Base-by-base conservation (phyloP, 1,140 invertebrate species). In the Caenorhabditis briggsae region DNA sequence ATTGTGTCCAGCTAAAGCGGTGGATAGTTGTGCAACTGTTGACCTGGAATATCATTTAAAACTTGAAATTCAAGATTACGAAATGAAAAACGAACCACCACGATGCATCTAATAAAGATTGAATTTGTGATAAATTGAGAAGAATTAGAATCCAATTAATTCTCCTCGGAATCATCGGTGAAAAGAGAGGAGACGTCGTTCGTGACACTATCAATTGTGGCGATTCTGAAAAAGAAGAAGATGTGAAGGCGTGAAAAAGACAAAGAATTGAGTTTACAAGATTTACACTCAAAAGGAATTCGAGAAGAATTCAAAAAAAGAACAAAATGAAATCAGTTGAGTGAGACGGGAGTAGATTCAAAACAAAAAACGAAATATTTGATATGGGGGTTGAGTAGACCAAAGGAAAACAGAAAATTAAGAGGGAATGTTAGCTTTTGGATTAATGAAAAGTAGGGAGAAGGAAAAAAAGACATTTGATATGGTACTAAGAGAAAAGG, bases 11-110 rank as follows among this genome's bases (percentile, higher is more conserved):
- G 86, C 65, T 82, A 84, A 64, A 64, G 82, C 59, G 41, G 82
- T 87, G 5, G 86, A 87, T 16, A 87, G 48, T 64, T 87, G 86
- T 23, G 86, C 86, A 53, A 87, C 82, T 84, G 86, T 87, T 48
- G 86, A 87, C 86, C 86, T 87, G 59, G 7, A 70, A 48, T 43
- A 8, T 82, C 11, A 78, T 56, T 25, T 41, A 58, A 58, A 56
- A 56, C 5, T 11, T 83, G 8, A 41, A 25, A 41, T 55, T 58
- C 20, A 48, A 41, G 16, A 55, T 33, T 33, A 3, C 33, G 33
- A 33, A 74, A 56, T 5, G 18, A 70, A n/a, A 59, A 20, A 84
- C 82, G 64, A 2, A 87, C 86, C 86, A 87, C 86, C 86, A 87
- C 20, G 86, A 84, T 50, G 74, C 86, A 64, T 87, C 86, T 58